Evolutionary conservation across 2,888 invertebrate genomes (phyloP).

Genomic region (Micoletzkya japonica): DNA sequence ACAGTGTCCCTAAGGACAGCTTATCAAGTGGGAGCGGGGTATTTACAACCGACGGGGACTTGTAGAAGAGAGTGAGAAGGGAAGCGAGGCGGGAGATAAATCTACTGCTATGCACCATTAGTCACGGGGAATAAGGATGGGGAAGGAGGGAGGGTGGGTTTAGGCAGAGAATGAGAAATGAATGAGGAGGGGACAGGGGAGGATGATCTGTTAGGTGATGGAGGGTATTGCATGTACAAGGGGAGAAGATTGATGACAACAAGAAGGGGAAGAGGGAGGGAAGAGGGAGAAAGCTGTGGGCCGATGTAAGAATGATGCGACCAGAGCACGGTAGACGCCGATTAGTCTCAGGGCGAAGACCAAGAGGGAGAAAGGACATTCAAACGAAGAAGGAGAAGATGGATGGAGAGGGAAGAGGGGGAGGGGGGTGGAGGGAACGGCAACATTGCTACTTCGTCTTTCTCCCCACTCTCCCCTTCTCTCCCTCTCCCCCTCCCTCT

Average conservation of each 20-base stretch:
- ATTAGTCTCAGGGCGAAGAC: not conserved
- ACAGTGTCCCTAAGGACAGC: too few species aligned
- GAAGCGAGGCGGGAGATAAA: too few species aligned
- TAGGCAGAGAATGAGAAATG: not conserved
- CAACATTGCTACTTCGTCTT: too few species aligned
- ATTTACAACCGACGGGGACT: too few species aligned
- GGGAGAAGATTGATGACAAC: not conserved
- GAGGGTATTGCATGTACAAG: not conserved
- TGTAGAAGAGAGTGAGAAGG: too few species aligned
- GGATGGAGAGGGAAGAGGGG: not conserved
- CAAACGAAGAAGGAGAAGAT: not conserved
- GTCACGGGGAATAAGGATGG: not conserved
- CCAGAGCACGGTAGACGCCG: too few species aligned
- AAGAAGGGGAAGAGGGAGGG: not conserved
- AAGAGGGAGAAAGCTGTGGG: not conserved
- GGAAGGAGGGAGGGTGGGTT: not conserved
- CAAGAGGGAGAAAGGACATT: not conserved
- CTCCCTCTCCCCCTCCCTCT: slow-evolving; percentile 1
- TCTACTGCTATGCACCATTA: not conserved
- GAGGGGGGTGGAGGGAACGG: too few species aligned
- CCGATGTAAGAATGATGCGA: too few species aligned
- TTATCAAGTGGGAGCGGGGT: too few species aligned
- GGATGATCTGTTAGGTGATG: not conserved
- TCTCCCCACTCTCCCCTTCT: not conserved
- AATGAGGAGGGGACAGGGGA: not conserved